Evolutionary conservation across 2,113 vertebrate genomes (phyloP).

Genomic region (Bostrychus sinensis): DNA sequence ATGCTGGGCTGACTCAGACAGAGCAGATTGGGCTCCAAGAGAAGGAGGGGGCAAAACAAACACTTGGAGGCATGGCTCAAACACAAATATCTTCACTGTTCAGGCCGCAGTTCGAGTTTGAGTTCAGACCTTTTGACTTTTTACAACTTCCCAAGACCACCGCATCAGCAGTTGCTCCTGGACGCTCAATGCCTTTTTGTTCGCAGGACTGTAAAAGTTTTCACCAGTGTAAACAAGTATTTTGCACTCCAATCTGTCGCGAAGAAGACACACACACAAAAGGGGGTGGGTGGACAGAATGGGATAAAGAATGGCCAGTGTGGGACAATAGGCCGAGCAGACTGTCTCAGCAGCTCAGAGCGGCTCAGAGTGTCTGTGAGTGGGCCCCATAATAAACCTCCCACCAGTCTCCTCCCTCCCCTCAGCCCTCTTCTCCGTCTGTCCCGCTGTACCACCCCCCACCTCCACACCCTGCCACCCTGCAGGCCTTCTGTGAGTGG

Average conservation of each 20-base stretch:
- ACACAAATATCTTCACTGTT: constrained; percentile 57
- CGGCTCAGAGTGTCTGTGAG: constrained; percentile 71
- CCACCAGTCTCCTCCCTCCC: constrained; percentile 16
- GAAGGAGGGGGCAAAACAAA: constrained; percentile 51
- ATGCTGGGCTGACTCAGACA: constrained; percentile 53
- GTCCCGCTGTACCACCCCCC: constrained; percentile 44
- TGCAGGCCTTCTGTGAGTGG: background rate
- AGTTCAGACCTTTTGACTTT: background rate
- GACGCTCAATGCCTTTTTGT: background rate
- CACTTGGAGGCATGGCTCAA: constrained; percentile 42
- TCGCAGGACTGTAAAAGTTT: background rate
- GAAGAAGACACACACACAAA: background rate
- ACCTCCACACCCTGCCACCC: too few relatives aligned
- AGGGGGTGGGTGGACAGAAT: constrained; percentile 4
- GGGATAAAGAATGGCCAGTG: constrained; percentile 60
- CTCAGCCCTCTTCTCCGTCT: constrained; percentile 52
- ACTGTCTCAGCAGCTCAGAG: constrained; percentile 68
- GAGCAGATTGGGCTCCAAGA: constrained; percentile 62
- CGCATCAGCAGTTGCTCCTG: background rate
- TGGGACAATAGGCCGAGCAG: constrained; percentile 67
- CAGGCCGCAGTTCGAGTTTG: constrained; percentile 28
- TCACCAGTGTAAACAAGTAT: constrained; percentile 17
- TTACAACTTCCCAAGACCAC: background rate
- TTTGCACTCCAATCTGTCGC: constrained; percentile 32
- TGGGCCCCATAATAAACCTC: constrained; percentile 19